Conservation (phyloP, 2,888 invertebrate species). For the Alitta virens region DNA sequence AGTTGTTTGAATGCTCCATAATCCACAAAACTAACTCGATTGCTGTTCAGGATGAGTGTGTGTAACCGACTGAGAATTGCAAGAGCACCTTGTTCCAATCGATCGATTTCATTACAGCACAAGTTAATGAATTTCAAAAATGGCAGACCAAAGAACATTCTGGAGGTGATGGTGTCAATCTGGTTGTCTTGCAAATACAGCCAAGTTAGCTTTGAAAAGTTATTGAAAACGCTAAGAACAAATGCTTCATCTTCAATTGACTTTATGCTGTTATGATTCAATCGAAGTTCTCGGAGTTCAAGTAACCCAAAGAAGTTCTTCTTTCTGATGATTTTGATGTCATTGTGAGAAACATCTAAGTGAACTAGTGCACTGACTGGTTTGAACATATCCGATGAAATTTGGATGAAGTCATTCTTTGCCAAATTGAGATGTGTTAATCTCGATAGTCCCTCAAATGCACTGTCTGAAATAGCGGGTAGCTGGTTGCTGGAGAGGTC, state of each 20-base stretch:
- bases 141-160: conserved; percentile 33
- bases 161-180: conserved; percentile 28
- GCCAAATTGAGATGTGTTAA: conserved; percentile 32
- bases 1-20: conserved; percentile 35
- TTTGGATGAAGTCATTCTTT: conserved; percentile 31
- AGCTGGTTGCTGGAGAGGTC: conserved; percentile 33
- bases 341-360: conserved; percentile 36
- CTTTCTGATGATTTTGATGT: conserved; percentile 30
- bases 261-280: conserved; percentile 36
- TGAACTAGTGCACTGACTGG: conserved; percentile 26
- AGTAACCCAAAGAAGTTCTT: conserved; percentile 34
- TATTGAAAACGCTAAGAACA: conserved; percentile 31
- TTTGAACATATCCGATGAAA: conserved; percentile 30
- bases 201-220: conserved; percentile 36
- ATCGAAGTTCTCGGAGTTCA: conserved; percentile 34
- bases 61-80: conserved; percentile 32
- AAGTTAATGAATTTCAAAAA: conserved; percentile 38
- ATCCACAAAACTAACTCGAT: conserved; percentile 29
- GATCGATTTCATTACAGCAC: conserved; percentile 34
- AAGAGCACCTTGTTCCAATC: conserved; percentile 33
- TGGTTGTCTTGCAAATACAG: conserved; percentile 36
- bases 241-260: conserved; percentile 36
- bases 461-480: conserved; percentile 29
- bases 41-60: conserved; percentile 33
- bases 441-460: conserved; percentile 31